Percentiles rank a stretch among this genome's conserved stretches.
Evolutionary conservation across 1,140 invertebrate species (phyloP).

Genomic region (Papilio dardanus): DNA sequence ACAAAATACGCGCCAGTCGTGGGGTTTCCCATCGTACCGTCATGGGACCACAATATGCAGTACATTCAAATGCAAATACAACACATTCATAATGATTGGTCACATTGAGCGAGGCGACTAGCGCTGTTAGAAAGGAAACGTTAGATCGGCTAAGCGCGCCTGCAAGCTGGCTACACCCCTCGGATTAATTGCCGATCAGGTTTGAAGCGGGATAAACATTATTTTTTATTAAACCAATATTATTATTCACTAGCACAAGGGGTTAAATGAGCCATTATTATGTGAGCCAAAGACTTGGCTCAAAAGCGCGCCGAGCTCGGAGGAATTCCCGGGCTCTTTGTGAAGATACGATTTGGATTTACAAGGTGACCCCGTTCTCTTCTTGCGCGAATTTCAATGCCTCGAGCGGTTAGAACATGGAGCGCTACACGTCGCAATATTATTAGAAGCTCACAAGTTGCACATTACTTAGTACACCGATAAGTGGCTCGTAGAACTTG

Average conservation of each 20-base stretch:
- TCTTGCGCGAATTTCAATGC: constrained; percentile 11
- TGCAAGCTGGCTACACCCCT: constrained; percentile 46
- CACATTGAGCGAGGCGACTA: no score
- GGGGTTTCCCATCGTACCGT: no score
- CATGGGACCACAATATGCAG: no score
- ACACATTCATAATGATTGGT: no score
- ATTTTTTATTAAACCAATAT: constrained; percentile 43
- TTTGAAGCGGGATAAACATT: constrained; percentile 45
- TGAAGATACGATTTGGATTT: constrained; percentile 32
- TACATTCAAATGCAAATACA: no score
- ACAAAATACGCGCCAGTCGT: no score
- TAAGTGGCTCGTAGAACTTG: background rate
- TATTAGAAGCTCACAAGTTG: constrained; percentile 10
- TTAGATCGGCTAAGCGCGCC: constrained; percentile 50
- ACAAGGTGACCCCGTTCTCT: constrained; percentile 37
- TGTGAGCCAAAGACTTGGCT: constrained; percentile 21
- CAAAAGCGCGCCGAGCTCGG: background rate
- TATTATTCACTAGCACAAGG: constrained; percentile 38
- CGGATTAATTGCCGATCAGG: constrained; percentile 58
- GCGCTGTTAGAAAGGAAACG: no score
- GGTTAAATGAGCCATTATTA: constrained; percentile 42
- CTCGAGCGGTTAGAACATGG: constrained; percentile 22
- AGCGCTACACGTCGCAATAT: background rate
- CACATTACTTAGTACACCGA: background rate
- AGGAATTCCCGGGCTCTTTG: constrained; percentile 35